These are phyloP conservation scores for Phortica okadai DNA, from an alignment of 2,888 invertebrate genomes.

Conservation along the genomic window DNA sequence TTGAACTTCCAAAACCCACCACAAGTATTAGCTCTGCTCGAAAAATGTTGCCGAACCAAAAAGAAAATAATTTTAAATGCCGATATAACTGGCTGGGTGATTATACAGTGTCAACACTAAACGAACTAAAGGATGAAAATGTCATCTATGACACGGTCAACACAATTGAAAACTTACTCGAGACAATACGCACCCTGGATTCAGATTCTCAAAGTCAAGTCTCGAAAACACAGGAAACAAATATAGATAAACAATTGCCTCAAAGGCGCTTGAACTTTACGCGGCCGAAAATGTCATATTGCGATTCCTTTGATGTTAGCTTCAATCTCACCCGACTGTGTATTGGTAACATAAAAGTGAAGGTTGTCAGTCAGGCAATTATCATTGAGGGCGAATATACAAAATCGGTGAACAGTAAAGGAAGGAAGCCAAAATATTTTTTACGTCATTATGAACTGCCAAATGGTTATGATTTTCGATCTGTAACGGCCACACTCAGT, in stretches of 20 bases:
- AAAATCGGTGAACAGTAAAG: not conserved
- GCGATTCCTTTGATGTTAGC: not conserved
- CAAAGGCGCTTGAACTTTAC: not conserved
- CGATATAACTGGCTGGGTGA: not conserved
- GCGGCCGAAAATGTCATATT: not conserved
- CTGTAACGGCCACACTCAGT: not conserved
- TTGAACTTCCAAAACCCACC: not conserved
- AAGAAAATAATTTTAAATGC: not conserved
- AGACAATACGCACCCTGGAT: not conserved
- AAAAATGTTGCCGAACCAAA: no score
- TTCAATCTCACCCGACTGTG: not conserved
- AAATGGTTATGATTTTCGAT: not conserved
- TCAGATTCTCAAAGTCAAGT: not conserved
- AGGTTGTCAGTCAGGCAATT: not conserved
- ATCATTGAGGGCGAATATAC: not conserved
- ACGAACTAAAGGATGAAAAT: not conserved
- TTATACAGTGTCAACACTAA: not conserved
- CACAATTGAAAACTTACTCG: not conserved
- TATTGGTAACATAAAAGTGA: not conserved
- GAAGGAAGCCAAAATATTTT: not conserved
- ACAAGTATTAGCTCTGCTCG: no score
- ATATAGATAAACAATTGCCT: not conserved
- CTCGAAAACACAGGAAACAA: not conserved
- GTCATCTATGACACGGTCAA: not conserved
- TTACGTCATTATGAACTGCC: not conserved